Evolutionary conservation across 2,888 invertebrate species (phyloP), one percentile per base, ranked within the genome.

Genomic region (Protula sp.): DNA sequence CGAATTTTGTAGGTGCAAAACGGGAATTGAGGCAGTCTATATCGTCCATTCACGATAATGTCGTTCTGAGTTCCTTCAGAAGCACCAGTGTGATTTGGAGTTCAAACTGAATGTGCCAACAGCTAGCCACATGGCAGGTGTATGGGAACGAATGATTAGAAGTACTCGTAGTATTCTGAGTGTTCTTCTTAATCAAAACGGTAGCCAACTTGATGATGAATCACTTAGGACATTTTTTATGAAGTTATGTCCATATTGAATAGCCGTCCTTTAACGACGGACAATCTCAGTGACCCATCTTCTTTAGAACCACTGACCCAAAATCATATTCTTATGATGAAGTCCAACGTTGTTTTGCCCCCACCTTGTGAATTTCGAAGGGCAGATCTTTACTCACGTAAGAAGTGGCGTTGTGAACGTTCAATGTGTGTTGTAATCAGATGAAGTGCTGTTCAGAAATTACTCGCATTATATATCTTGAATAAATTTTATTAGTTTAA

Each of bases 131-230:
- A 66, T 67, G 63, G 70, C 69, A 27, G 70, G 70, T 19, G 62
- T 67, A 2, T 71, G 70, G 70, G 72, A 72, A 52, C 26, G 70
- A 19, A 68, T 68, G 53, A 70, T 71, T 24, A 53, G 68, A 22
- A 58, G 67, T 26, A 60, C 69, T 1, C 52, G 67, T 27, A 65
- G 58, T 59, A 64, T 68, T 3, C 56, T 70, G 5, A 28, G 56
- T 5, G 30, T 45, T 9, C 51, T 68, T 3, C 28, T 71, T 45
- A 22, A 48, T 26, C 30, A 62, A 5, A 27, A 29, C 24, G 38
- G 45, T 22, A 19, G 24, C 2, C 54, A 60, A 14, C 29, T 69
- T 19, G 60, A 68, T 53, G 60, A 59, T 45, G 57, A 55, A 27
- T 54, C 58, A 1, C 47, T 69, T 19, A 50, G 62, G 22, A 69